phyloP scores from a whole-genome alignment of 2,113 vertebrate species.

The Penelope pileata region DNA sequence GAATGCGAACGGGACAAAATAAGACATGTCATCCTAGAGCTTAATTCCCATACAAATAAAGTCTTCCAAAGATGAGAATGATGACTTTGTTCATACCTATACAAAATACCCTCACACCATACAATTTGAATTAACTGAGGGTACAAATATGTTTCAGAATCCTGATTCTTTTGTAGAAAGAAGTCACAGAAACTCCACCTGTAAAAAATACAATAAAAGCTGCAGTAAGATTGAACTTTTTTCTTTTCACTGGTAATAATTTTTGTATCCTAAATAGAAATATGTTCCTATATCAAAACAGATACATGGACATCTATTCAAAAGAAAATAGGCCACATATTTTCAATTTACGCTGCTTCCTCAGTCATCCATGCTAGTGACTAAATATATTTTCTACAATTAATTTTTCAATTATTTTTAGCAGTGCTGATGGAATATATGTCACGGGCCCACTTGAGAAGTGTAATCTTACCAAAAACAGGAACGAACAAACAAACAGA shows the following conservation, averaged over 20 bases:
- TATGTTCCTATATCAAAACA: not conserved
- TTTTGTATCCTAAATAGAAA: not conserved
- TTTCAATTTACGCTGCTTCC: not conserved
- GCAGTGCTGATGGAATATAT: not conserved
- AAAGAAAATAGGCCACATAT: accelerated
- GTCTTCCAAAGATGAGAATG: not conserved
- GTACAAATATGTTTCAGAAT: slow-evolving; percentile 48
- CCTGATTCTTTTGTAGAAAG: slow-evolving; percentile 49
- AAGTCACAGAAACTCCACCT: slow-evolving; percentile 84
- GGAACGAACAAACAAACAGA: not conserved
- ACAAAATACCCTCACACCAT: slow-evolving; percentile 84
- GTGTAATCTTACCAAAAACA: not conserved
- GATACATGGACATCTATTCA: not conserved
- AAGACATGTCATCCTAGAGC: not conserved
- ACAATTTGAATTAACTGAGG: slow-evolving; percentile 83
- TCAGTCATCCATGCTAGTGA: not conserved
- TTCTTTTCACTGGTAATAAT: not conserved
- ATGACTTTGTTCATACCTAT: slow-evolving; percentile 75
- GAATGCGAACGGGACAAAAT: not conserved
- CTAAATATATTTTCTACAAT: not conserved
- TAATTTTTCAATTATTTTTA: not conserved
- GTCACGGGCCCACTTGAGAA: not conserved
- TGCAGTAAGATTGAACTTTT: not conserved
- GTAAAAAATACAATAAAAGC: slow-evolving; percentile 21
- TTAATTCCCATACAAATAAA: not conserved